Conservation (phyloP, 2,888 invertebrate genomes). For the Smittia sp. region DNA sequence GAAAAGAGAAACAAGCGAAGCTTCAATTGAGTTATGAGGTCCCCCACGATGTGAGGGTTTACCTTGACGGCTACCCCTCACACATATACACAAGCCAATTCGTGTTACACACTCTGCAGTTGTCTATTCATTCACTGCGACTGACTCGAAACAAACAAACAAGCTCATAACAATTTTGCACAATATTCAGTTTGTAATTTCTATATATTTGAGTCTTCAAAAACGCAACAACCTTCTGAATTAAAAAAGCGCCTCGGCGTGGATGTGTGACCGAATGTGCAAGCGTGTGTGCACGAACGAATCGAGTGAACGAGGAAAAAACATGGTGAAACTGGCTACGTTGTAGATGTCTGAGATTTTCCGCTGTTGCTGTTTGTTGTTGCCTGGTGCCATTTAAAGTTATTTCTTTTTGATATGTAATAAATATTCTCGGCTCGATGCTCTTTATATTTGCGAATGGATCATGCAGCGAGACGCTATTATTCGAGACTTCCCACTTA, state of each 20-base stretch:
- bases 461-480: not conserved
- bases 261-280: not conserved
- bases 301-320: not conserved
- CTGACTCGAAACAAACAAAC: constrained; percentile 27
- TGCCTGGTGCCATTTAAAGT: constrained; percentile 36
- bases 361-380: constrained; percentile 22
- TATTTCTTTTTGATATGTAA: constrained; percentile 28
- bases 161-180: constrained; percentile 36
- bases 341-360: constrained; percentile 30
- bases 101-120: constrained; percentile 16
- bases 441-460: not conserved
- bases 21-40: too few species aligned
- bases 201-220: constrained; percentile 31
- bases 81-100: constrained; percentile 9
- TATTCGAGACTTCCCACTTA: not conserved
- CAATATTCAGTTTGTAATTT: constrained; percentile 31
- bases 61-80: constrained; percentile 34
- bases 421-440: not conserved
- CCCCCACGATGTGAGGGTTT: not conserved
- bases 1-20: too few species aligned
- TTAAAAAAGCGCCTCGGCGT: not conserved
- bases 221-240: constrained; percentile 41
- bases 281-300: not conserved
- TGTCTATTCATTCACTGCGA: not conserved
- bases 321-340: constrained; percentile 21